These are phyloP conservation scores for Bombylius discolor DNA, from an alignment of 2,888 invertebrate genomes.

Conservation along the genomic window DNA sequence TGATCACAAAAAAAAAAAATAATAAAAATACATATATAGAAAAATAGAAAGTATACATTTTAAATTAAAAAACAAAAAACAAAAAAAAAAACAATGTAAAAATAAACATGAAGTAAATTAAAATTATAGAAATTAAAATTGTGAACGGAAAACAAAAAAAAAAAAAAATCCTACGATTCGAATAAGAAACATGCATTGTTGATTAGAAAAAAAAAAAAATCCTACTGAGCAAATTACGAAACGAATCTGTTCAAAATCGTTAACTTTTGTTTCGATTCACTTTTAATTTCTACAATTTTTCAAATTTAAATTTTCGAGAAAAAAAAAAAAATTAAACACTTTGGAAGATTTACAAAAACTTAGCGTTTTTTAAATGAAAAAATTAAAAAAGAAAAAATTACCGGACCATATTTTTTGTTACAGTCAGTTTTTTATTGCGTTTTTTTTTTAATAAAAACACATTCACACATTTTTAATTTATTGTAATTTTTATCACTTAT, in stretches of 20 bases:
- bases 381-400: background rate
- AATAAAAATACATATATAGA: background rate
- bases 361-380: background rate
- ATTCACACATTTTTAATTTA: background rate
- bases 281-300: background rate
- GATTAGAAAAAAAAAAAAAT: too few species aligned
- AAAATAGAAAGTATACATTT: background rate
- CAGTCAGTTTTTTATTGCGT: background rate
- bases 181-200: too few species aligned
- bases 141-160: too few species aligned
- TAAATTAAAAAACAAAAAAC: background rate
- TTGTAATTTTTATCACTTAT: constrained; percentile 13
- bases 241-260: too few species aligned
- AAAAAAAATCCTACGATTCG: too few species aligned
- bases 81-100: background rate
- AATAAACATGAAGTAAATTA: background rate
- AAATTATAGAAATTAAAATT: too few species aligned
- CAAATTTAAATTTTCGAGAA: background rate
- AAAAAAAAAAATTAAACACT: background rate
- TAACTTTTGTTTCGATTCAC: too few species aligned
- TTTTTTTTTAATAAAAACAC: background rate
- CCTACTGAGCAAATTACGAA: too few species aligned
- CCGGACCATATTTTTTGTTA: background rate
- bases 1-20: constrained; percentile 28
- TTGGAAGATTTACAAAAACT: background rate